A percentile compares a stretch with the other conserved stretches of the same genome.
Evolutionary conservation across 2,113 vertebrate genomes (phyloP).

Genomic region (Microtus montanus): DNA sequence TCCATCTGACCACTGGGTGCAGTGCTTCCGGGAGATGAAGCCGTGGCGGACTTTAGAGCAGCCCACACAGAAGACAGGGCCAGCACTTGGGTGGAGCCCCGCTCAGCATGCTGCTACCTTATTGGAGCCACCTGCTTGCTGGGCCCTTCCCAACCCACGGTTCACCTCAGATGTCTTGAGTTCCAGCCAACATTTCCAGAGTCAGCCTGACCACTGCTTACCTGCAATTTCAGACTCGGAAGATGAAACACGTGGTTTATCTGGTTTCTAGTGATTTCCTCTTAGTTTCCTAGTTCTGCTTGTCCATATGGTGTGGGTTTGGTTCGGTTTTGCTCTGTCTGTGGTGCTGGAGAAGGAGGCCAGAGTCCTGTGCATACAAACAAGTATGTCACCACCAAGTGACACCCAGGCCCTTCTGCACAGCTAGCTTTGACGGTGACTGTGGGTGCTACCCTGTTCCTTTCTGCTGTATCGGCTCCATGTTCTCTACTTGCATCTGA

Average conservation of each 20-base stretch:
- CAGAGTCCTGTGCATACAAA: not conserved
- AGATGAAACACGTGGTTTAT: not conserved
- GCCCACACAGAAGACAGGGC: not conserved
- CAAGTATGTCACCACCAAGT: not conserved
- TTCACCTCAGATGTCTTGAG: not conserved
- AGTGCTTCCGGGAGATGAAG: rapidly evolving
- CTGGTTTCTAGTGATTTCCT: not conserved
- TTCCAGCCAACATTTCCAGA: not conserved
- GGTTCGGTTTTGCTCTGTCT: not conserved
- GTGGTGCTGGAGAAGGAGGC: not conserved
- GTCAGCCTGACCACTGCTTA: not conserved
- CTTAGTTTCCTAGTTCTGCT: not conserved
- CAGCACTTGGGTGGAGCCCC: not conserved
- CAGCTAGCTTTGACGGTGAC: not conserved
- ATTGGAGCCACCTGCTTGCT: not conserved
- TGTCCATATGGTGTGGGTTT: not conserved
- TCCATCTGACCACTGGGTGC: not conserved
- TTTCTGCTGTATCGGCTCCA: rapidly evolving
- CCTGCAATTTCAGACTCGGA: not conserved
- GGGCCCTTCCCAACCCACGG: not conserved
- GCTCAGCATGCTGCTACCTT: not conserved
- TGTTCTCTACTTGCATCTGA: not conserved
- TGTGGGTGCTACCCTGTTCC: rapidly evolving
- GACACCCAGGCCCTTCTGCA: not conserved
- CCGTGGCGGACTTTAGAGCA: not conserved